Conservation (phyloP, 2,888 invertebrate genomes). For the Sarcophaga caerulescens region DNA sequence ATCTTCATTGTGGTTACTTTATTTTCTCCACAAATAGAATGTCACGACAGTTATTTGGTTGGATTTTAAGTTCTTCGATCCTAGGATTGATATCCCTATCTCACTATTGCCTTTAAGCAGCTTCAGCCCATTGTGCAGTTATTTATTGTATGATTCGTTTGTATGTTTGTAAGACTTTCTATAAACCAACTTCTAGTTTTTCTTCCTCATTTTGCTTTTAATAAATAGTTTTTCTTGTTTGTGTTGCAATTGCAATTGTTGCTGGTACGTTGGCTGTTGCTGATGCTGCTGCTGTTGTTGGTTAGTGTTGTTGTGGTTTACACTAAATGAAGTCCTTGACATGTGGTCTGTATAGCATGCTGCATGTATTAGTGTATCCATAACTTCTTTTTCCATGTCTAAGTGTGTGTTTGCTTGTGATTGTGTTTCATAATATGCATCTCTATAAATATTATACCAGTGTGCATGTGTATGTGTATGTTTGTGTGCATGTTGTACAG, state of each 20-base stretch:
- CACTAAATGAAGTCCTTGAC: constrained; percentile 68
- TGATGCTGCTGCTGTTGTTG: constrained; percentile 52
- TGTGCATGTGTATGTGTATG: not conserved
- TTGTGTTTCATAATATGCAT: too few species aligned
- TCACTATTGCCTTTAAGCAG: not conserved
- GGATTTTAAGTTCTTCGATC: too few species aligned
- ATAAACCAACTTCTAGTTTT: not conserved
- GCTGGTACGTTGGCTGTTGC: constrained; percentile 45
- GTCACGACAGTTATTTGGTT: too few species aligned
- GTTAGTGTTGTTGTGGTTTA: constrained; percentile 64
- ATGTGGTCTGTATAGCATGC: constrained; percentile 61
- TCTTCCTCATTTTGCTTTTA: not conserved
- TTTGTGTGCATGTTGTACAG: constrained; percentile 1
- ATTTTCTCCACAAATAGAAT: too few species aligned
- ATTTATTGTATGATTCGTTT: constrained; percentile 25
- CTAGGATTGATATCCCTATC: too few species aligned
- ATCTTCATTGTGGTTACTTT: too few species aligned
- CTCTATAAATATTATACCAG: not conserved
- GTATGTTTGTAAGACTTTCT: not conserved
- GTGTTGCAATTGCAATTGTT: constrained; percentile 48
- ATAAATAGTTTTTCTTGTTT: constrained; percentile 11
- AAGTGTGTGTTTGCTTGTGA: not conserved
- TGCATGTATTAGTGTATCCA: constrained; percentile 46
- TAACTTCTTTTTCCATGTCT: not conserved
- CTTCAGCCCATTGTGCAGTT: constrained; percentile 41